A percentile compares a stretch with the other conserved stretches of the same genome.
Evolutionary conservation across 2,113 vertebrate species (phyloP).

Genomic region (Elephantulus edwardii): DNA sequence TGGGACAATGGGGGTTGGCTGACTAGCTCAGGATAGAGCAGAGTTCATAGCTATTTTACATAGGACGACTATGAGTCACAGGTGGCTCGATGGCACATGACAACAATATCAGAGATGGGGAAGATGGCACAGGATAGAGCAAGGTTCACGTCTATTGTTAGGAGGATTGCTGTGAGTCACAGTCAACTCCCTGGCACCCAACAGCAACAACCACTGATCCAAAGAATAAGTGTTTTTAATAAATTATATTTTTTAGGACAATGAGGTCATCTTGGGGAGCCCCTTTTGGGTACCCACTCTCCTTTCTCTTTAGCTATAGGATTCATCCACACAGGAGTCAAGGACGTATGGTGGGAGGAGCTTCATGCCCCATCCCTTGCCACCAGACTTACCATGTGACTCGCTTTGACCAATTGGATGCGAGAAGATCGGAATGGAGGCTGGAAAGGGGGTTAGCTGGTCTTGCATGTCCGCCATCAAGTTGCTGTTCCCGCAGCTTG

Average conservation of each 20-base stretch:
- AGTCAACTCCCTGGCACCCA: too few species aligned
- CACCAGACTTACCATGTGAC: not conserved
- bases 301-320: too few species aligned
- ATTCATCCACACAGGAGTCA: not conserved
- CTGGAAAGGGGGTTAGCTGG: not conserved
- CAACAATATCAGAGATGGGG: too few species aligned
- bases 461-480: not conserved
- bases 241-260: not conserved
- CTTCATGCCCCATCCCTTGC: not conserved
- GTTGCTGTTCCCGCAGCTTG: not conserved
- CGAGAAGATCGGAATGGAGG: not conserved
- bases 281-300: not conserved
- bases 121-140: too few species aligned
- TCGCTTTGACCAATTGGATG: not conserved
- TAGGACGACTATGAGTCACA: too few species aligned
- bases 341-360: accelerated
- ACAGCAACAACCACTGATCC: too few species aligned
- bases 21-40: too few species aligned
- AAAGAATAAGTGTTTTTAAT: not conserved
- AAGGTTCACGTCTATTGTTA: too few species aligned
- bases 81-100: too few species aligned
- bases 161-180: too few species aligned
- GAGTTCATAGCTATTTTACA: too few species aligned
- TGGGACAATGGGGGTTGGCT: too few species aligned
- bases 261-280: not conserved